Percentiles rank a stretch among this genome's conserved stretches.
Evolutionary conservation across 1,140 invertebrate species (phyloP).

Genomic region (Tetramorium parvispinum): DNA sequence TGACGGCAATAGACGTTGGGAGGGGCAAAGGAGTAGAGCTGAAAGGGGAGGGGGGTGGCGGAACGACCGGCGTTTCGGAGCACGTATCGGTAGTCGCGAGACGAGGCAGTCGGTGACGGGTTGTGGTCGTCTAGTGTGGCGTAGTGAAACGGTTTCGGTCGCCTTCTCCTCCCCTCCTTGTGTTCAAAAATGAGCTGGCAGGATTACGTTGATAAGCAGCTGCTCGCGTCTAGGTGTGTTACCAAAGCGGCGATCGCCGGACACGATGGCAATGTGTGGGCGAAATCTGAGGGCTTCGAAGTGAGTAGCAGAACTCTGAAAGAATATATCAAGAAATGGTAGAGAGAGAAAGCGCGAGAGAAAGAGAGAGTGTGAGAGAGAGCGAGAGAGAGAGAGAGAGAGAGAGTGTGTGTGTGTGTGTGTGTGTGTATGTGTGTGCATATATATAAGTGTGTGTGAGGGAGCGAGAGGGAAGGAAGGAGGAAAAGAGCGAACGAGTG

Average conservation of each 20-base stretch:
- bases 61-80: conserved; percentile 72
- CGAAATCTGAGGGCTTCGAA: conserved; percentile 96
- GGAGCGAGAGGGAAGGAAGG: conserved; percentile 4
- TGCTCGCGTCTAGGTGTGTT: conserved; percentile 96
- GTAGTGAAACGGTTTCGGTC: conserved; percentile 76
- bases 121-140: conserved; percentile 71
- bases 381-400: not conserved
- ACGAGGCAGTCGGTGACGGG: conserved; percentile 79
- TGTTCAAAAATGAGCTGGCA: conserved; percentile 96
- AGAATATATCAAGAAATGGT: conserved; percentile 26
- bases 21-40: conserved; percentile 35
- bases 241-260: conserved; percentile 97
- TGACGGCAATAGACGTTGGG: conserved; percentile 5
- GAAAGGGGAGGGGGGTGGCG: conserved; percentile 48
- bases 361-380: not conserved
- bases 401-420: not conserved
- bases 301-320: conserved; percentile 88
- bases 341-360: conserved; percentile 16
- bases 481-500: conserved; percentile 13
- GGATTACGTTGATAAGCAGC: conserved; percentile 99
- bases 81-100: conserved; percentile 80
- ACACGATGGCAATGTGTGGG: conserved; percentile 97
- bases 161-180: conserved; percentile 61
- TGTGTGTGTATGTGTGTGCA: too few species aligned
- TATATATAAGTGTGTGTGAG: too few species aligned